Evolutionary conservation across 2,888 invertebrate genomes (phyloP).

Genomic region (Trissoscelio sp.): DNA sequence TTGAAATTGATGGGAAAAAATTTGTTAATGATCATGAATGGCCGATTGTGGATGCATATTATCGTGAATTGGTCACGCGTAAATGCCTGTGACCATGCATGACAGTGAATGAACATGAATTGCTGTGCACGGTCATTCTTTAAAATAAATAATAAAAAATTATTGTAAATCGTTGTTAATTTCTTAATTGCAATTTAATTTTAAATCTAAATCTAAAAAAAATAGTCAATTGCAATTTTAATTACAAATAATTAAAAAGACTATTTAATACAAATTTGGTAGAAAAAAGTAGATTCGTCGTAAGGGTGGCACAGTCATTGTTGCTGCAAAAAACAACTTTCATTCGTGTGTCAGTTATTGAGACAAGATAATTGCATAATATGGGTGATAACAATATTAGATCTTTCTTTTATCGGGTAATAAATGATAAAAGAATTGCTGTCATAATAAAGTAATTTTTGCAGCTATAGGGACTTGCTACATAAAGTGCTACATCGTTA

Average conservation of each 20-base stretch:
- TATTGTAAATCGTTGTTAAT: background rate
- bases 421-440: slow-evolving; percentile 22
- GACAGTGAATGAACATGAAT: slow-evolving; percentile 23
- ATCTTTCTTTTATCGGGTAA: slow-evolving; percentile 8
- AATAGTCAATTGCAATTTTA: too few relatives aligned
- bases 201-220: too few relatives aligned
- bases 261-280: too few relatives aligned
- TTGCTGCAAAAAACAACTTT: too few relatives aligned
- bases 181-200: too few relatives aligned
- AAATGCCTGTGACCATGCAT: slow-evolving; percentile 7
- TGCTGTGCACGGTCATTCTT: slow-evolving; percentile 1
- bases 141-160: background rate
- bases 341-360: too few relatives aligned
- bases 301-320: too few relatives aligned
- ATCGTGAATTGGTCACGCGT: slow-evolving; percentile 30
- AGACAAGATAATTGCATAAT: too few relatives aligned
- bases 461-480: background rate
- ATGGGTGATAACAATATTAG: background rate
- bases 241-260: too few relatives aligned
- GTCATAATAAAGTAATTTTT: slow-evolving; percentile 16
- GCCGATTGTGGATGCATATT: slow-evolving; percentile 18
- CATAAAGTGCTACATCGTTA: slow-evolving; percentile 15
- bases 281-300: too few relatives aligned
- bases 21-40: slow-evolving; percentile 33
- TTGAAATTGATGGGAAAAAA: slow-evolving; percentile 21